Base-by-base conservation (phyloP, 2,113 vertebrate genomes). In the Lutjanus erythropterus region DNA sequence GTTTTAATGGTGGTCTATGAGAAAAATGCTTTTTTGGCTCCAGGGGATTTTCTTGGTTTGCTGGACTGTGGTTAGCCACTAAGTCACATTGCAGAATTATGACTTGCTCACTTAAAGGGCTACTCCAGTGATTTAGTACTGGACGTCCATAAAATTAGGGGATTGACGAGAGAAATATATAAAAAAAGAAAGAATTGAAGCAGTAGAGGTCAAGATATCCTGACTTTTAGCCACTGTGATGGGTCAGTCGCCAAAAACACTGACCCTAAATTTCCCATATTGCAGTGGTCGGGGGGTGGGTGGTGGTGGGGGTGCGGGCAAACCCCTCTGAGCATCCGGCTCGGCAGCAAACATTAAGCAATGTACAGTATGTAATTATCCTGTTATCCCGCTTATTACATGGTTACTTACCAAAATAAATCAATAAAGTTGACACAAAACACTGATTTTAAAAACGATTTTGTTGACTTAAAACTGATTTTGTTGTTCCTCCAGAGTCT, bases 21-120 rank as follows among this genome's bases (percentile, higher is more conserved):
- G 67, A 70, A 70, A 55, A 70, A 70, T 70, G 67, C 35, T 37
- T 37, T 61, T 49, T 3, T 9, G 31, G 42, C 44, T 73, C 44
- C 15, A 37, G 55, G 71, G 71, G 6, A 23, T 61, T 29, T 59
- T 19, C 53, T 19, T 9, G 14, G n/a, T 11, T 21, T 70, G 56
- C 44, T 70, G 66, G 37, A 70, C 15, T 52, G 39, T 33, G 29
- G 37, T 39, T 61, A 31, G 56, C 75, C n/a, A 21, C 61, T 19
- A n/a, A 35, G 21, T n/a, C 37, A 55, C 42, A 44, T 23, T 19
- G 55, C 31, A 49, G 5, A 6, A 33, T 33, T n/a, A n/a, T 29
- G 56, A 23, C 41, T 60, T 47, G 56, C 8, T 39, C 33, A 50
- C 58, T 73, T 62, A 41, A 52, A 74, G 58, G 46, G 37, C 50